These are phyloP conservation scores for Denticeps clupeoides DNA, from an alignment of 2,797 vertebrate species.

Conservation along the genomic window DNA sequence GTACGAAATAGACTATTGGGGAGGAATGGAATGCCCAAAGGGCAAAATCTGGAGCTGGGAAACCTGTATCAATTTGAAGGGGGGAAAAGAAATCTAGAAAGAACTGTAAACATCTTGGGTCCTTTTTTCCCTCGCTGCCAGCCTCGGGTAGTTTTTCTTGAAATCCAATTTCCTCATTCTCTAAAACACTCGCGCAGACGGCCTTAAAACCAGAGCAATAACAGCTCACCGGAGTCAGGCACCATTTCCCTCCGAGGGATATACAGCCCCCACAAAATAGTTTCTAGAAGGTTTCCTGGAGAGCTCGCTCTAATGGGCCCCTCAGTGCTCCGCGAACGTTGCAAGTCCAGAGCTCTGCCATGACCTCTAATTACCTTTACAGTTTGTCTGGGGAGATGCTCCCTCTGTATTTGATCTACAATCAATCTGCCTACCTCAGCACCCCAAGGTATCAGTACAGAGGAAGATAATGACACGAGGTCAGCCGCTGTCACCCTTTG, in stretches of 20 bases:
- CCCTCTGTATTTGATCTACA: conserved; percentile 32
- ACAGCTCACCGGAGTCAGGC: conserved; percentile 4
- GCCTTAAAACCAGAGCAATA: conserved; percentile 13
- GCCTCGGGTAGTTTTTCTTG: conserved; percentile 15
- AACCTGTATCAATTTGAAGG: too few species aligned
- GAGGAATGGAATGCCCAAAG: too few species aligned
- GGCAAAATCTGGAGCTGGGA: not conserved
- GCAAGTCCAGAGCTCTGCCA: conserved; percentile 20
- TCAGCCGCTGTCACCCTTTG: conserved; percentile 1
- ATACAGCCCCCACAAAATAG: conserved; percentile 27
- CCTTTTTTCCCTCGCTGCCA: conserved; percentile 4
- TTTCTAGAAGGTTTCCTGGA: conserved; percentile 37
- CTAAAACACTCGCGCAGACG: conserved; percentile 28
- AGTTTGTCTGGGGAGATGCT: conserved; percentile 35
- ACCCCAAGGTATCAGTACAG: conserved; percentile 31
- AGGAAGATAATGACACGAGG: conserved; percentile 7
- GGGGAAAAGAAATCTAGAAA: not conserved
- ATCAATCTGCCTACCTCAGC: conserved; percentile 41
- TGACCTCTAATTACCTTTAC: conserved; percentile 36
- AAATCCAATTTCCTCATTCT: conserved; percentile 24
- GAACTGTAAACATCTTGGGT: conserved; percentile 21
- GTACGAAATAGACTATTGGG: too few species aligned
- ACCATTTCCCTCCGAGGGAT: not conserved
- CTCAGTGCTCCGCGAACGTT: conserved; percentile 26
- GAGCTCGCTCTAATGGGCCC: conserved; percentile 32